Base-by-base conservation (phyloP, 2,888 invertebrate species). In the Pilophorus perplexus region DNA sequence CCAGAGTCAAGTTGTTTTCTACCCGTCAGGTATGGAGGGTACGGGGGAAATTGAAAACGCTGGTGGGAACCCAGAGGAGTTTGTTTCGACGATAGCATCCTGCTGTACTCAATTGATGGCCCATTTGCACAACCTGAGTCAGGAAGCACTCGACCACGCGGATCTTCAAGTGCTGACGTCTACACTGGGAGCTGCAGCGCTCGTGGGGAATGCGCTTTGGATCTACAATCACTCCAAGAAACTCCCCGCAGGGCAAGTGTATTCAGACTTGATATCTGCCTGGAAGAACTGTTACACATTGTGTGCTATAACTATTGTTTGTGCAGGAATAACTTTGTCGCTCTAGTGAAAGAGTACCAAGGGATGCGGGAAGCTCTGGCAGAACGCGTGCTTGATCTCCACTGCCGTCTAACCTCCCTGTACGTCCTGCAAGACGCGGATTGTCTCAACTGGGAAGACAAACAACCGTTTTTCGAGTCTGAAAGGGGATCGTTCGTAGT, bases 321-420 rank as follows among this genome's bases (percentile, higher is more conserved):
- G 12, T 14, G 25, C 48, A 62, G 62, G 37, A 62, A 62, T 48
- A 62, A 62, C 20, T 62, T 62, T 20, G 20, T 33, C 16, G 38
- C 50, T 1, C 64, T 64, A n/a, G 86, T 87, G 74, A 90, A 89
- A 76, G 84, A 86, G 69, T 90, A 87, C 74, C 83, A 87, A 2
- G 89, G 89, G 73, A 89, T 92, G 87, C 84, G 88, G 0, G 91
- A 92, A 76, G 90, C 91, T 0, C 80, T 92, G 10, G 91, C 88
- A 0, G 92, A 92, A 76, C 80, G 91, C 64, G 82, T 92, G 0
- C 77, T 91, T 6, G 91, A 92, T 76, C 79, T 91, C 1, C 91
- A 92, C 75, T 88, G 86, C 72, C 82, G 91, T 18, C 81, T 91
- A 12, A 77, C 91, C 12, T 84, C 90, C 0, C 78, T 92, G 18